Percentiles rank a stretch among this genome's conserved stretches.
Evolutionary conservation across 2,888 invertebrate species (phyloP).

Genomic region (Periphyllus acericola): DNA sequence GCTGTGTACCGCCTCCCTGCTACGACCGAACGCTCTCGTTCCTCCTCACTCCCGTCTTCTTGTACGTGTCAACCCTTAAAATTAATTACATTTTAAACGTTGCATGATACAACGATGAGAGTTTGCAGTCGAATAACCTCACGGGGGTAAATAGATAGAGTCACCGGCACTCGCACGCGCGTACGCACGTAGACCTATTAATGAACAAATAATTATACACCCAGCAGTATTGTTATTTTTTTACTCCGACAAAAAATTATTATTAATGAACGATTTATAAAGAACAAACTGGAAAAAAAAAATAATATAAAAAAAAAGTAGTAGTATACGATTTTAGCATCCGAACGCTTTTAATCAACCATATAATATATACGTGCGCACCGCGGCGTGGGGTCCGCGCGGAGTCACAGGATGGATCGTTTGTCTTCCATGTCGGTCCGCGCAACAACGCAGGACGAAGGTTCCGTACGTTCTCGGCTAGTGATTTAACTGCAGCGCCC

Average conservation of each 20-base stretch:
- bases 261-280: slow-evolving; percentile 34
- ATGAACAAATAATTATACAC: background rate
- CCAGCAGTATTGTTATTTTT: background rate
- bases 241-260: background rate
- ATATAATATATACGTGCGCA: background rate
- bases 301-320: background rate
- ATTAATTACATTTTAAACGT: slow-evolving; percentile 55
- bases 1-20: background rate
- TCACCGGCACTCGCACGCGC: background rate
- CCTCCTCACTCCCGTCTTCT: background rate
- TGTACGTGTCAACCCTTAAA: slow-evolving; percentile 21
- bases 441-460: background rate
- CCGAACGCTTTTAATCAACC: slow-evolving; percentile 32
- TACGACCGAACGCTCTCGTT: background rate
- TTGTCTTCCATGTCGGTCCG: slow-evolving; percentile 8
- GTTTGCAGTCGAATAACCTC: background rate
- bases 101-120: background rate
- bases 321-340: background rate
- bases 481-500: slow-evolving; percentile 12
- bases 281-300: slow-evolving; percentile 3
- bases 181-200: background rate
- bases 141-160: background rate
- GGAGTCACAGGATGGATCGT: slow-evolving; percentile 1
- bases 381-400: background rate
- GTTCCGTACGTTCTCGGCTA: background rate